Evolutionary conservation across 2,888 invertebrate genomes (phyloP).

Genomic region (Norana najaformis): DNA sequence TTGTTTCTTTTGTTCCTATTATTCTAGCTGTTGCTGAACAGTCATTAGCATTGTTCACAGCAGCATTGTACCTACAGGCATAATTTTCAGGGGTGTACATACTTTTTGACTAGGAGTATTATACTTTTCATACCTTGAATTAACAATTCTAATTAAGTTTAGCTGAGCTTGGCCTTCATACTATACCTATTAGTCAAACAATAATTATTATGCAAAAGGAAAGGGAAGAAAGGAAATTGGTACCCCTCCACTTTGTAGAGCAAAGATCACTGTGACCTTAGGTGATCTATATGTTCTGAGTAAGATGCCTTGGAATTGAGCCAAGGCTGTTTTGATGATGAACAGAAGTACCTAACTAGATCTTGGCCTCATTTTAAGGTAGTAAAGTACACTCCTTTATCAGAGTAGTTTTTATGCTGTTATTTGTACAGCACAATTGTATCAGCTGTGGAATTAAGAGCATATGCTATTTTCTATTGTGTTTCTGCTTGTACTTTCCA

Average conservation of each 20-base stretch:
- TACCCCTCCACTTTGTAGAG: too few species aligned
- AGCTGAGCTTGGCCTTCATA: not conserved
- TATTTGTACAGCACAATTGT: too few species aligned
- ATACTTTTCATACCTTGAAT: not conserved
- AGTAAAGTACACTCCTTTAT: not conserved
- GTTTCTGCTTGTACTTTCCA: not conserved
- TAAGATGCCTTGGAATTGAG: constrained; percentile 13
- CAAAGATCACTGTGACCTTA: not conserved
- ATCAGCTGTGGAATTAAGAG: not conserved
- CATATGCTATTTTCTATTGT: not conserved
- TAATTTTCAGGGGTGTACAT: not conserved
- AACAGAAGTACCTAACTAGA: not conserved
- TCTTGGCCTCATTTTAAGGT: not conserved
- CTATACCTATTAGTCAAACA: too few species aligned
- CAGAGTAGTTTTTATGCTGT: too few species aligned
- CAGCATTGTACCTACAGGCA: not conserved
- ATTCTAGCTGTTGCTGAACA: not conserved
- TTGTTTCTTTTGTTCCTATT: not conserved
- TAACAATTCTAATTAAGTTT: not conserved
- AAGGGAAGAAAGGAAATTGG: too few species aligned
- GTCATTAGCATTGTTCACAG: not conserved
- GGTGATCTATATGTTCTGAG: not conserved
- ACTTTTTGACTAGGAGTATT: not conserved
- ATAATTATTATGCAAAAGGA: too few species aligned
- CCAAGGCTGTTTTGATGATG: not conserved